Evolutionary conservation across 2,888 invertebrate species (phyloP).

Genomic region (Drosophila limbata): DNA sequence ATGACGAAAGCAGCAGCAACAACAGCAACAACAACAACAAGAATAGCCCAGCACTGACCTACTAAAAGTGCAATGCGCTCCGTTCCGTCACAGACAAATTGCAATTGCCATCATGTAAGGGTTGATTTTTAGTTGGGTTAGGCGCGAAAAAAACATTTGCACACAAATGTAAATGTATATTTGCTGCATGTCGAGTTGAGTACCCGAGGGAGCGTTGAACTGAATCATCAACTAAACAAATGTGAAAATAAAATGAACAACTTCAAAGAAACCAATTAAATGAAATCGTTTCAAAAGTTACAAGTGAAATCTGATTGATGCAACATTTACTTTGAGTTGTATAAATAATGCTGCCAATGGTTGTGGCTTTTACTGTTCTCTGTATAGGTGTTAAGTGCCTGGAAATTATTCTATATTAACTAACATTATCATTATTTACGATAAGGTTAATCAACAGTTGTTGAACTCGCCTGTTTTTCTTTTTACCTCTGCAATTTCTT

Average conservation of each 20-base stretch:
- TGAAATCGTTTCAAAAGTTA: background rate
- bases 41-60: conserved; percentile 67
- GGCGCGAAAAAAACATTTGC: conserved; percentile 36
- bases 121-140: conserved; percentile 57
- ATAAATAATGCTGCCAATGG: too few relatives aligned
- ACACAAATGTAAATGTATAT: conserved; percentile 6
- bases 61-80: conserved; percentile 77
- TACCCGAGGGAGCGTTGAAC: conserved; percentile 37
- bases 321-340: background rate
- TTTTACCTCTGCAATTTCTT: too few relatives aligned
- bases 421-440: background rate
- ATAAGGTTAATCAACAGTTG: background rate
- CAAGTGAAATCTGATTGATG: conserved; percentile 1
- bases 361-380: background rate
- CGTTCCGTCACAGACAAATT: conserved; percentile 30
- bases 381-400: background rate
- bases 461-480: background rate
- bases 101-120: conserved; percentile 49
- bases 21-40: conserved; percentile 20
- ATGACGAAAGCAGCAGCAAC: conserved; percentile 50
- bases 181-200: conserved; percentile 13
- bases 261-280: conserved; percentile 6
- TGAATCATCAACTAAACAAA: conserved; percentile 7
- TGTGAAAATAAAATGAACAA: background rate
- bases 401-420: background rate